Evolutionary conservation across 2,113 vertebrate genomes (phyloP).

Genomic region (Lathamus discolor): DNA sequence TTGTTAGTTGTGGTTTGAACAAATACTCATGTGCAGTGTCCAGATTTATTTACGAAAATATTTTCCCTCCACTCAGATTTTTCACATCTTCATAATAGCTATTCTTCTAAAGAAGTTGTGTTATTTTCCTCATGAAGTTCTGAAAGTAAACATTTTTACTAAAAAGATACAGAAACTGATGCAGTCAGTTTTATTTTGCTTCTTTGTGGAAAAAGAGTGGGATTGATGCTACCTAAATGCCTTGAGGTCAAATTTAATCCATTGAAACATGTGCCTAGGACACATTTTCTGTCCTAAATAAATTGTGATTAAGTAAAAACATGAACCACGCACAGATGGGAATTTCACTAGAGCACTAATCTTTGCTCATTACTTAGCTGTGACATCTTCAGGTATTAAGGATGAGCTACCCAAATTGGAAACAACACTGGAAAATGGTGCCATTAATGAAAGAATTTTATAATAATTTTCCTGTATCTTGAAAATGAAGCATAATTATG

Average conservation of each 20-base stretch:
- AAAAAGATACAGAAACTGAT: not conserved
- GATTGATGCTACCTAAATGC: not conserved
- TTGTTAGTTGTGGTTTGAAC: not conserved
- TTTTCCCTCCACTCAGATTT: not conserved
- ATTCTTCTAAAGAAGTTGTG: not conserved
- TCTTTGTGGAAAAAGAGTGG: not conserved
- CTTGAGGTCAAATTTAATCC: not conserved
- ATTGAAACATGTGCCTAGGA: not conserved
- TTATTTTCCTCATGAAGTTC: not conserved
- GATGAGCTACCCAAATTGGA: not conserved
- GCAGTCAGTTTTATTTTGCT: not conserved
- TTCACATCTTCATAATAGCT: not conserved
- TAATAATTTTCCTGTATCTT: not conserved
- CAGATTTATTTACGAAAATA: not conserved
- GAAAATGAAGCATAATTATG: not conserved
- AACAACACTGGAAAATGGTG: not conserved
- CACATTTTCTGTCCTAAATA: not conserved
- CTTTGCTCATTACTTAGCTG: not conserved
- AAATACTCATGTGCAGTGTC: rapidly evolving
- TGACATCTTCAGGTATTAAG: not conserved
- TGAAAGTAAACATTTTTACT: not conserved
- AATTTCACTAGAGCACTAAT: not conserved
- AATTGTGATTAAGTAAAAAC: not conserved
- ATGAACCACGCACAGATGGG: not conserved
- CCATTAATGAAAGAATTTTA: not conserved